These are phyloP conservation scores for Lysandra bellargus DNA, from an alignment of 2,888 invertebrate species.

Conservation along the genomic window DNA sequence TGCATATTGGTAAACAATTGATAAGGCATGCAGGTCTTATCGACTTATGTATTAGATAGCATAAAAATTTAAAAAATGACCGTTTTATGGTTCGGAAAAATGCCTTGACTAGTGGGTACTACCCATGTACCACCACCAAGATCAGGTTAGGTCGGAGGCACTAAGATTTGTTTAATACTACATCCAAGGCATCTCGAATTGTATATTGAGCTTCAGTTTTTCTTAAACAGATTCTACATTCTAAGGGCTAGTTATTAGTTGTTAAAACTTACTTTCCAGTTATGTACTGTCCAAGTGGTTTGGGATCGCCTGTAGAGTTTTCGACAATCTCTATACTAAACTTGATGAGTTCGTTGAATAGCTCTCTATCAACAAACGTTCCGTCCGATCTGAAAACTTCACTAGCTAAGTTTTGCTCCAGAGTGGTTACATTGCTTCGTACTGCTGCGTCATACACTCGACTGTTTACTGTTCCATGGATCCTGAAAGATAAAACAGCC, in stretches of 20 bases:
- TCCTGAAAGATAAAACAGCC: slow-evolving; percentile 49
- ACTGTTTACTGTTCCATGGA: slow-evolving; percentile 57
- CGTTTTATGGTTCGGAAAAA: no score
- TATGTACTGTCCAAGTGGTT: slow-evolving; percentile 45
- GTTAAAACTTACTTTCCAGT: slow-evolving; percentile 43
- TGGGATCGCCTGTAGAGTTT: slow-evolving; percentile 36
- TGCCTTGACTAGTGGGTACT: neutral
- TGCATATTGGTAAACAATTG: neutral
- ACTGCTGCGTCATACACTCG: slow-evolving; percentile 53
- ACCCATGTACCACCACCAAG: neutral
- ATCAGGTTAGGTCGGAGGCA: no score
- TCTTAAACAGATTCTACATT: no score
- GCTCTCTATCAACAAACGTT: slow-evolving; percentile 32
- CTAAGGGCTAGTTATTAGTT: no score
- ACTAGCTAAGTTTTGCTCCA: slow-evolving; percentile 49
- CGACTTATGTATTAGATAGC: neutral
- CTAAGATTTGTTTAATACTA: no score
- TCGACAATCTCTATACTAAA: slow-evolving; percentile 38
- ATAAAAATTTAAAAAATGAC: no score
- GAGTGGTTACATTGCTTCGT: slow-evolving; percentile 50
- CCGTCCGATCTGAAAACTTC: slow-evolving; percentile 48
- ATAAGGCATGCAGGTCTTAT: neutral
- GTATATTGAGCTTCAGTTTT: no score
- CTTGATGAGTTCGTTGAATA: slow-evolving; percentile 44
- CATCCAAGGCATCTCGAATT: no score